A percentile compares a stretch with the other conserved stretches of the same genome.
Evolutionary conservation across 2,888 invertebrate species (phyloP).

Genomic region (Acanthosoma haemorrhoidale): DNA sequence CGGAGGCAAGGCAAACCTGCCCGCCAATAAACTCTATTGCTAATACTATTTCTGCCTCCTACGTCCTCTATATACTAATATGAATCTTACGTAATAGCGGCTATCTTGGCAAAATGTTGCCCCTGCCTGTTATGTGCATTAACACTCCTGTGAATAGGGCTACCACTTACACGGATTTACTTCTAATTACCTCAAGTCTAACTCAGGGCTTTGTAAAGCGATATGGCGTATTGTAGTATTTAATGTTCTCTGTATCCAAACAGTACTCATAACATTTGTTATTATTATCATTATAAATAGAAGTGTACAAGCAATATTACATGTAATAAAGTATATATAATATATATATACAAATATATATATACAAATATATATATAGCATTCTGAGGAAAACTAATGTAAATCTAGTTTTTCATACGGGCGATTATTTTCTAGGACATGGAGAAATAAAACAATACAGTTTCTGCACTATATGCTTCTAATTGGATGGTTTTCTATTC

Average conservation of each 20-base stretch:
- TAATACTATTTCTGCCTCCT: slow-evolving; percentile 6
- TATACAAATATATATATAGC: neutral
- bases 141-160: no score
- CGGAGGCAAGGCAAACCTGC: no score
- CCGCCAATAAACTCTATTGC: neutral
- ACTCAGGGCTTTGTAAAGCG: neutral
- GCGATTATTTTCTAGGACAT: neutral
- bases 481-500: no score
- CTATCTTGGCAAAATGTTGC: neutral
- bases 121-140: no score
- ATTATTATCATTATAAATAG: no score
- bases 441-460: no score
- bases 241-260: neutral
- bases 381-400: neutral
- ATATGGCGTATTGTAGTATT: slow-evolving; percentile 1
- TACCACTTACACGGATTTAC: neutral
- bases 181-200: slow-evolving; percentile 3
- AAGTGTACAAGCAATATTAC: no score
- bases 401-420: neutral
- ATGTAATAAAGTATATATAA: no score
- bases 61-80: no score
- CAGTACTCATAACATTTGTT: no score
- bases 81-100: neutral
- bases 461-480: no score
- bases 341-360: neutral